Evolutionary conservation across 2,888 invertebrate genomes (phyloP).

Genomic region (Aricia artaxerxes): DNA sequence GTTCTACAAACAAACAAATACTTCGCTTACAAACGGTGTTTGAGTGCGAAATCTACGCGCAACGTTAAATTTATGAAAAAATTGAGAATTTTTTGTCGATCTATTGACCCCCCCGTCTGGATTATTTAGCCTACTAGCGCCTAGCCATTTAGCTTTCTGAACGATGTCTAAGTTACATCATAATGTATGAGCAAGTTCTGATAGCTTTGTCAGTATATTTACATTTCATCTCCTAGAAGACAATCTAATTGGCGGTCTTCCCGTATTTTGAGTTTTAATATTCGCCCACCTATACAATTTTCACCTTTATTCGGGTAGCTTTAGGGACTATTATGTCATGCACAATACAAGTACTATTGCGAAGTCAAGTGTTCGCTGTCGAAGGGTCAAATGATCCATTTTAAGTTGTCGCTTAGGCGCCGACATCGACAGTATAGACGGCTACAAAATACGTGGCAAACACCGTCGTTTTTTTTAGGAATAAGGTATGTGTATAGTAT

Average conservation of each 20-base stretch:
- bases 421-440: constrained; percentile 24
- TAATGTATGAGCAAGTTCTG: neutral
- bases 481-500: too few species aligned
- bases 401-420: constrained; percentile 28
- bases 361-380: constrained; percentile 29
- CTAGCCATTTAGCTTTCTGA: neutral
- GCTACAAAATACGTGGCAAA: neutral
- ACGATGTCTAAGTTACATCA: neutral
- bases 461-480: too few species aligned
- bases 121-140: too few species aligned
- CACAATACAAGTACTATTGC: neutral
- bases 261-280: neutral
- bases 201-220: neutral
- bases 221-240: neutral
- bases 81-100: too few species aligned
- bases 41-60: too few species aligned
- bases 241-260: constrained; percentile 14
- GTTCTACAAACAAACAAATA: too few species aligned
- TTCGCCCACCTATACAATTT: neutral
- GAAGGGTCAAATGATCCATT: constrained; percentile 31
- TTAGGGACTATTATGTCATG: neutral
- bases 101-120: too few species aligned
- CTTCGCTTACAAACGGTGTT: too few species aligned
- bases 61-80: too few species aligned
- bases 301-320: neutral